Evolutionary conservation across 2,113 vertebrate species (phyloP), one percentile per base, ranked within the genome.

Genomic region (Tauraco erythrolophus): DNA sequence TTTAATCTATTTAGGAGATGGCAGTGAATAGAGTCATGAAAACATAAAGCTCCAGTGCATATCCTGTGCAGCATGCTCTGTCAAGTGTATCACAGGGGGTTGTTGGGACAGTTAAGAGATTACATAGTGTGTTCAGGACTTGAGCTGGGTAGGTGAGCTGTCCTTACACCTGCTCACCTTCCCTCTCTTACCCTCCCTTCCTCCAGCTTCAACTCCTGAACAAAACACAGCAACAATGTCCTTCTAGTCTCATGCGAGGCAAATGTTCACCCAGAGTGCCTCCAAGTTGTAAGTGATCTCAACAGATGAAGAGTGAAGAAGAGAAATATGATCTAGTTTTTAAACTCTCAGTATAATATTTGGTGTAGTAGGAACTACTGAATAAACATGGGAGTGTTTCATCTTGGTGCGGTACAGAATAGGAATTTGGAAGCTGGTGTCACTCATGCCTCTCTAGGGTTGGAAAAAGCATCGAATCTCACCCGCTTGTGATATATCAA

Each of bases 381-480:
- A 84, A 64, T 75, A 78, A 97, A 53, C 31, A 56, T 22, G 31
- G 61, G 22, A 50, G 1, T 46, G 41, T 80, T 92, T 92, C 53
- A 45, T 89, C 28, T 51, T 41, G 39, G 12, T 83, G 88, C 46
- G 68, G 11, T 31, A 5, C 6, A 17, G 68, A 25, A 8, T 14
- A 74, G 30, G 30, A 86, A 58, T 90, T 89, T 84, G 76, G 66
- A 79, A 94, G 19, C 64, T 0, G 0, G 3, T 30, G 14, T 53
- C 12, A 62, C 68, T 66, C 31, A 5, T 82, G 31, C 45, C 19
- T 87, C 51, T 64, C 6, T 41, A 41, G 53, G 64, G 33, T 69
- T 92, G 65, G 88, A 96, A 96, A 89, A 94, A 96, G 23, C 65
- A 89, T 84, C 68, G 88, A 69, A 89, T 84, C 87, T 97, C 92